Conservation (phyloP, 2,888 invertebrate genomes). For the Lasioglossum vierecki region DNA sequence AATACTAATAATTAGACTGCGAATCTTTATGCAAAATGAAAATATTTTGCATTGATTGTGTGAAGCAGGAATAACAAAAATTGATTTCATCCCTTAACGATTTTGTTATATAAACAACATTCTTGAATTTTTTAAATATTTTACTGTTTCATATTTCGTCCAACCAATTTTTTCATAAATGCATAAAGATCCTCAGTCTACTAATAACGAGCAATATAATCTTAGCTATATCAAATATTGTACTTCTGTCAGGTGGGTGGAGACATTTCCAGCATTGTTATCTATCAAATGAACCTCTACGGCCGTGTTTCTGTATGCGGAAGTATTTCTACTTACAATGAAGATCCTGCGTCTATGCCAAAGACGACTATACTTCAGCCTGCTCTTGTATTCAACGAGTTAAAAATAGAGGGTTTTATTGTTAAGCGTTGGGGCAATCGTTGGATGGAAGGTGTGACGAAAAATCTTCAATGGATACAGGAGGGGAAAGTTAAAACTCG, state of each 20-base stretch:
- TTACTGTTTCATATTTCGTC: too few species aligned
- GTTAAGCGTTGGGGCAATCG: constrained; percentile 86
- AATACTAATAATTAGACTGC: background rate
- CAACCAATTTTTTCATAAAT: too few species aligned
- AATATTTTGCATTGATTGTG: too few species aligned
- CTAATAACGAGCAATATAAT: background rate
- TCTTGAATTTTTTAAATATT: too few species aligned
- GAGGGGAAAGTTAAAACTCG: constrained; percentile 89
- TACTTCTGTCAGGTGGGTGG: constrained; percentile 87
- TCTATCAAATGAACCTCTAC: constrained; percentile 87
- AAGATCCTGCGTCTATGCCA: constrained; percentile 84
- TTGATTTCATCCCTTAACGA: too few species aligned
- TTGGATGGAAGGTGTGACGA: constrained; percentile 87
- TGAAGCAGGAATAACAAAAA: too few species aligned
- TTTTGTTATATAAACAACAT: too few species aligned
- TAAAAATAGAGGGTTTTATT: constrained; percentile 88
- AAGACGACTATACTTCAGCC: constrained; percentile 86
- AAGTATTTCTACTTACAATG: constrained; percentile 88
- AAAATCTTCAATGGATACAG: constrained; percentile 87
- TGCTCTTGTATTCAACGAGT: constrained; percentile 85
- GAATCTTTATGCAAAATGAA: too few species aligned
- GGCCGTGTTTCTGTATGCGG: constrained; percentile 89
- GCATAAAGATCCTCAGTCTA: too few species aligned
- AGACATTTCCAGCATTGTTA: constrained; percentile 86
- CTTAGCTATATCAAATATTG: background rate